phyloP scores from a whole-genome alignment of 2,797 vertebrate genomes.

The Halcyon badia region DNA sequence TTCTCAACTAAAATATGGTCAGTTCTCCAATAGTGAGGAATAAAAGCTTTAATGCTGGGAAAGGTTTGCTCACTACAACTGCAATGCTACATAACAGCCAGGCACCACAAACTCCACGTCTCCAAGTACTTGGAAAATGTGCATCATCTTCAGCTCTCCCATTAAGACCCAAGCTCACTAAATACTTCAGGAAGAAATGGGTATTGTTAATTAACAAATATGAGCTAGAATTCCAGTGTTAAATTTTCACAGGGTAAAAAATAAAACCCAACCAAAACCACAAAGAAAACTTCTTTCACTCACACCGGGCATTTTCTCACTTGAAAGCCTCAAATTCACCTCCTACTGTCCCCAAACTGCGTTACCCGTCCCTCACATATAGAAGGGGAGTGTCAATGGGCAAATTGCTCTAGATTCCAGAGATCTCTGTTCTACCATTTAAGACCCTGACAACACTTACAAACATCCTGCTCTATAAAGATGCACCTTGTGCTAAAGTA shows the following conservation, averaged over 20 bases:
- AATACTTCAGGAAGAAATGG: neutral
- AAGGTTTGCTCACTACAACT: neutral
- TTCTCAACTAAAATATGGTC: neutral
- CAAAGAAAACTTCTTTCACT: neutral
- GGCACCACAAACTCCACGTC: rapidly evolving
- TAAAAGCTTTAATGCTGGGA: neutral
- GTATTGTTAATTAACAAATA: neutral
- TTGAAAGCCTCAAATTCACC: neutral
- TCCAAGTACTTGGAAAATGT: neutral
- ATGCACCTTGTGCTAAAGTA: neutral
- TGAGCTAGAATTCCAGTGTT: neutral
- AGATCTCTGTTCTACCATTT: neutral
- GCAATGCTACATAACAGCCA: neutral
- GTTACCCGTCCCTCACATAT: neutral
- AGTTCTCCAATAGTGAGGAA: neutral
- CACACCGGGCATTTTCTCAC: neutral
- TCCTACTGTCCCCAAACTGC: too few relatives aligned
- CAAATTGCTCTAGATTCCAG: neutral
- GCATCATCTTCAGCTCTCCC: neutral
- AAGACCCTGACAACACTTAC: neutral
- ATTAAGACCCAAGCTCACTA: neutral
- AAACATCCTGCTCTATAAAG: neutral
- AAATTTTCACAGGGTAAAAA: neutral
- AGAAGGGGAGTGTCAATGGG: neutral
- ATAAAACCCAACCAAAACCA: too few relatives aligned